Evolutionary conservation across 2,888 invertebrate genomes (phyloP), one percentile per base, ranked within the genome.

Genomic region (Lithophane semibrunnea): DNA sequence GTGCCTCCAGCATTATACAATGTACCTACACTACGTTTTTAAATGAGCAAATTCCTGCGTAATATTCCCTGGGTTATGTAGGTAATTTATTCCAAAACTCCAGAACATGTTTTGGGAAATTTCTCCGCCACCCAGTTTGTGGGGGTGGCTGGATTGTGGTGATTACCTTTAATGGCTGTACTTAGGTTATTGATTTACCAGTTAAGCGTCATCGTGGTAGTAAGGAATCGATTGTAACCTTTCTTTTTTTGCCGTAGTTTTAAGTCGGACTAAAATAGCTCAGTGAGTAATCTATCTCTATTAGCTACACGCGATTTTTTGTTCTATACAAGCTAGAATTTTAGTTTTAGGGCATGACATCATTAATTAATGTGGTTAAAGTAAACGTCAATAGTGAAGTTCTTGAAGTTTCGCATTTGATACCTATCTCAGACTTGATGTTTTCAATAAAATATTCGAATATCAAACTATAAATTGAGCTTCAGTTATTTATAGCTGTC

Each of bases 81-180:
- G 63, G 65, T 87, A 88, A 88, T 88, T 85, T 85, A 87, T 88
- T 78, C 75, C 24, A 44, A 84, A 88, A 84, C 85, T 88, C 70
- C 37, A 74, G 77, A 82, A 80, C 64, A 80, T 87, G 79, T 84
- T 86, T 69, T 52, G 75, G 67, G 73, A 76, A 82, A 81, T 67
- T 76, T 83, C 72, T 67, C 75, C 73, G 67, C 61, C 71, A n/a
- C 54, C 64, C 52, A 12, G 52, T 68, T 75, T 74, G 75, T 66
- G 77, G 66, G 70, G 64, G 73, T 47, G 70, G 73, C 54, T n/a
- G 74, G 82, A 82, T 83, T 86, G 81, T 70, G 78, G 72, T 79
- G 77, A 83, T 84, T 83, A 84, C 64, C 64, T 56, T 79, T 76
- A 88, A 84, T 88, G 77, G 69, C 42, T 69, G 63, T 79, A 80